Evolutionary conservation across 2,888 invertebrate genomes (phyloP), one percentile per base, ranked within the genome.

Genomic region (Mythimna albipuncta): DNA sequence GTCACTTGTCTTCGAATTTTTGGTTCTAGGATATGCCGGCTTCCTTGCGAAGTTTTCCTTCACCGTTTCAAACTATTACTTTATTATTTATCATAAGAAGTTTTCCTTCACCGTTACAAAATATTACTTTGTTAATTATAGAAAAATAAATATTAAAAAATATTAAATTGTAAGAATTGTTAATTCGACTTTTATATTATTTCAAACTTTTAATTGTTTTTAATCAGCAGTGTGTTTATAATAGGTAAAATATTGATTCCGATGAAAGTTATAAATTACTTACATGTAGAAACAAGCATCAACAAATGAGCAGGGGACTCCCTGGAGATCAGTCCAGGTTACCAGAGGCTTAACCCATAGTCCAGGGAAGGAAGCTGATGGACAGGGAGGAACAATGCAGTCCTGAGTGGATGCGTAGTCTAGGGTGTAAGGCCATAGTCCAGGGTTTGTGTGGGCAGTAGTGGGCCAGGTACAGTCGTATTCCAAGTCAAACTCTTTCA

Each of bases 401-500:
- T 97, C 96, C 88, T 97, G 97, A n/a, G 86, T 94, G 0, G 96
- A 96, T 0, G 89, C 88, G 82, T 96, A 97, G 87, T 98, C 97
- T 70, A 98, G 89, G 2, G 98, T 97, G 91, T 98, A 98, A 0
- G 98, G 98, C 97, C 97, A 98, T 0, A 97, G 88, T 26, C 96
- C 96, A 41, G 96, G 95, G 73, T 93, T 83, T 0, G 90, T 87
- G 74, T 87, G 87, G 0, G 84, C 82, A 21, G 91, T 89, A 0
- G 97, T 97, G 0, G 97, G 96, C 97, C 97, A 97, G 2, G 97
- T 96, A 73, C 96, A 96, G 87, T 98, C 98, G 89, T 97, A 98
- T 0, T 87, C 72, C 16, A 97, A 93, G 2, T 92, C 95, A 38
- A 92, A 88, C 19, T 96, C 92, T 0, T 89, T 80, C 87, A 97